These are phyloP conservation scores for Dynastes maya DNA, from an alignment of 2,888 invertebrate genomes.

Conservation along the genomic window DNA sequence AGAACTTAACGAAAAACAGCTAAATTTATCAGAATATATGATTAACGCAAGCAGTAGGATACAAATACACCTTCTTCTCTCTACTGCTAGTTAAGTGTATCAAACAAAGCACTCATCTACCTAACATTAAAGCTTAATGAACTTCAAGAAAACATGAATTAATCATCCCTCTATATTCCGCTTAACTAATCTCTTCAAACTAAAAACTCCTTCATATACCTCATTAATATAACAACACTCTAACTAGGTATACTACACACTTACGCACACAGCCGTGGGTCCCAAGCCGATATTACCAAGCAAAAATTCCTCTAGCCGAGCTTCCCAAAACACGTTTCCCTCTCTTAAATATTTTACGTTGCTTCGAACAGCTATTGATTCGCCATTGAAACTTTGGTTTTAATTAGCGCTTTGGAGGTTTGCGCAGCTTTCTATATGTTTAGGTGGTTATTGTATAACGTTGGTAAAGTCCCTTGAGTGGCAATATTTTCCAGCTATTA, in stretches of 20 bases:
- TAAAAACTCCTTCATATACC: slow-evolving; percentile 1
- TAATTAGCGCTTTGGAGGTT: slow-evolving; percentile 31
- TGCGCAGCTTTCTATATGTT: not conserved
- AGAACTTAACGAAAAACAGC: too few species aligned
- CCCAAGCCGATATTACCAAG: too few species aligned
- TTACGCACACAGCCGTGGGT: too few species aligned
- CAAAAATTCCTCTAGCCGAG: not conserved
- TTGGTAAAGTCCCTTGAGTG: slow-evolving; percentile 4
- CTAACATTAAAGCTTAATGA: too few species aligned
- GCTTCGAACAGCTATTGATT: slow-evolving; percentile 31
- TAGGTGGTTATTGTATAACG: not conserved
- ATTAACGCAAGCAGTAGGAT: too few species aligned
- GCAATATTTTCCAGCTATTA: slow-evolving; percentile 42
- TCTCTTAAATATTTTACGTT: slow-evolving; percentile 24
- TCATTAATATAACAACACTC: slow-evolving; percentile 3
- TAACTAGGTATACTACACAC: not conserved
- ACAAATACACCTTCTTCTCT: too few species aligned
- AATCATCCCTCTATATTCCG: too few species aligned
- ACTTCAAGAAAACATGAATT: too few species aligned
- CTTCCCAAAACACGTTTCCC: slow-evolving; percentile 28
- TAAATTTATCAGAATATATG: not conserved
- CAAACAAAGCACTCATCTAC: too few species aligned
- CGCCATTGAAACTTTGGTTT: slow-evolving; percentile 47
- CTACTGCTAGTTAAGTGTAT: too few species aligned
- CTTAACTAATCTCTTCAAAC: too few species aligned